A percentile compares a stretch with the other conserved stretches of the same genome.
phyloP scores from a whole-genome alignment of 2,888 invertebrate species.

The Notodonta dromedarius region DNA sequence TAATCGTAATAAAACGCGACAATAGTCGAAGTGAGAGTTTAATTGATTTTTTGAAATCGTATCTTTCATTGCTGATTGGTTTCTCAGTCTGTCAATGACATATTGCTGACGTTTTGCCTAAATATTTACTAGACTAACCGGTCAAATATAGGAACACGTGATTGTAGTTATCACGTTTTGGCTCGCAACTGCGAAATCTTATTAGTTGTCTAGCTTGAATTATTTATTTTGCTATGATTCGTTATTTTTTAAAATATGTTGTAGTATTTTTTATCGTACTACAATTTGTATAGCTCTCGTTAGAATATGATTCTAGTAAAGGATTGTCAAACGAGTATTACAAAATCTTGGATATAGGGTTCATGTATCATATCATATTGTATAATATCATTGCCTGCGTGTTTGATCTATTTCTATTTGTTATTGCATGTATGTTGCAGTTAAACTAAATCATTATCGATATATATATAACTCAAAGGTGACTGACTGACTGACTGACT shows the following conservation, averaged over 20 bases:
- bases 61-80: conserved; percentile 5
- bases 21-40: conserved; percentile 5
- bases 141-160: background rate
- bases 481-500: no score
- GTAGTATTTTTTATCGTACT: background rate
- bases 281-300: background rate
- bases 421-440: no score
- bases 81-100: conserved; percentile 3
- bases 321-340: no score
- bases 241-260: background rate
- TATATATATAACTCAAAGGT: no score
- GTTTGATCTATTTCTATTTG: no score
- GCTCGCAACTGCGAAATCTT: background rate
- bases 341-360: no score
- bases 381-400: no score
- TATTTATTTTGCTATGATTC: background rate
- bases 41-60: conserved; percentile 7
- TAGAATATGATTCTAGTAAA: no score
- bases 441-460: no score
- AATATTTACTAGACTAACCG: background rate
- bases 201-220: background rate
- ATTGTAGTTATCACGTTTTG: background rate
- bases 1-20: background rate
- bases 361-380: no score
- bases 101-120: background rate